A percentile compares a stretch with the other conserved stretches of the same genome.
Evolutionary conservation across 1,140 invertebrate genomes (phyloP).

Genomic region (Andricus grossulariae): DNA sequence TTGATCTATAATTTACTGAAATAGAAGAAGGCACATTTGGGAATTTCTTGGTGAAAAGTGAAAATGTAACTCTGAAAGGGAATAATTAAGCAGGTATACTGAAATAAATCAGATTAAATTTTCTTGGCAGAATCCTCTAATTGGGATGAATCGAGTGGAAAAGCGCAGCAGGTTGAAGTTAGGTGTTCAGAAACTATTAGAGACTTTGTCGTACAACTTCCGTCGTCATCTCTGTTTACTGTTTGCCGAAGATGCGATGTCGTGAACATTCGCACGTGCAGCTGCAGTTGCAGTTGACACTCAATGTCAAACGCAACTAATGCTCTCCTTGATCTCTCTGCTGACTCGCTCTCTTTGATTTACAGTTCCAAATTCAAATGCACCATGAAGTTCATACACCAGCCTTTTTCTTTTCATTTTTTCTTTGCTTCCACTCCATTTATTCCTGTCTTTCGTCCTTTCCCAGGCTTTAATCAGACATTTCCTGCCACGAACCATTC

Average conservation of each 20-base stretch:
- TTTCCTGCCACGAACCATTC: slow-evolving; percentile 38
- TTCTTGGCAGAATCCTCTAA: not conserved
- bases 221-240: slow-evolving; percentile 16
- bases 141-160: slow-evolving; percentile 25
- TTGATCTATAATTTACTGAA: no score
- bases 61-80: not conserved
- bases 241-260: slow-evolving; percentile 25
- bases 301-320: slow-evolving; percentile 64
- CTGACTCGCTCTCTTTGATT: slow-evolving; percentile 53
- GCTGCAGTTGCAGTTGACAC: slow-evolving; percentile 68
- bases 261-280: slow-evolving; percentile 45
- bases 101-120: not conserved
- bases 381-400: slow-evolving; percentile 51
- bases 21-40: no score
- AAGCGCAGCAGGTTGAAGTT: slow-evolving; percentile 1
- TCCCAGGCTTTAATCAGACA: slow-evolving; percentile 48
- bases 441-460: slow-evolving; percentile 32
- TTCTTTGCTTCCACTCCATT: not conserved
- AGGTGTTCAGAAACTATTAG: slow-evolving; percentile 26
- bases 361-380: slow-evolving; percentile 56
- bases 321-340: slow-evolving; percentile 67
- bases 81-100: not conserved
- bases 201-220: slow-evolving; percentile 30
- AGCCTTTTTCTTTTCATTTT: slow-evolving; percentile 28
- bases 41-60: no score